These are phyloP conservation scores for Cephonodes hylas DNA, from an alignment of 2,888 invertebrate genomes.

Conservation along the genomic window DNA sequence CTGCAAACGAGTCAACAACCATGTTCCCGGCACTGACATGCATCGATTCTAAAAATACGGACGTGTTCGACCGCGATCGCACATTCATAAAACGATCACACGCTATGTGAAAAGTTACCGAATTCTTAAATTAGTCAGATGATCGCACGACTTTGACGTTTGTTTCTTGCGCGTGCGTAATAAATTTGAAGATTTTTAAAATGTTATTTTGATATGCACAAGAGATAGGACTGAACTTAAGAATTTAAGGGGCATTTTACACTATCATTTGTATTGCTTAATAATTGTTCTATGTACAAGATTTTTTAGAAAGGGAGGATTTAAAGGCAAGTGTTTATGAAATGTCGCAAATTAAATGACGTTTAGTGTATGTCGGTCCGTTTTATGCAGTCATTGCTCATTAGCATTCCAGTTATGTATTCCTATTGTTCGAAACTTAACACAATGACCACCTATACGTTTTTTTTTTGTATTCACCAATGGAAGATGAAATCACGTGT, in stretches of 20 bases:
- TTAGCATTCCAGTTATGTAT: conserved; percentile 64
- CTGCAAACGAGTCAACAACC: not conserved
- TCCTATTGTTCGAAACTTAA: conserved; percentile 63
- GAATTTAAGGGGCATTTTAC: not conserved
- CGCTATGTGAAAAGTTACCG: conserved; percentile 5
- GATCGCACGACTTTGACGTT: conserved; percentile 9
- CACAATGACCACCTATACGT: conserved; percentile 60
- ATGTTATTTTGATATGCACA: not conserved
- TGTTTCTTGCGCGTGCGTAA: not conserved
- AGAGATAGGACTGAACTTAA: not conserved
- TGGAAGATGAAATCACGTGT: conserved; percentile 56
- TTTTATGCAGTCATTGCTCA: conserved; percentile 27
- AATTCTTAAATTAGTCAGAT: conserved; percentile 9
- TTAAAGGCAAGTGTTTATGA: not conserved
- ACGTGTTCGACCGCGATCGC: conserved; percentile 1
- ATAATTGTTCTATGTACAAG: no score
- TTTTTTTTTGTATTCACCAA: conserved; percentile 57
- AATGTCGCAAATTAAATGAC: not conserved
- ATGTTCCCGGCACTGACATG: conserved; percentile 3
- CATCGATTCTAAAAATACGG: not conserved
- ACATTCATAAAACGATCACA: conserved; percentile 9
- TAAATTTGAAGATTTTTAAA: not conserved
- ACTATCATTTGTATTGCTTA: not conserved
- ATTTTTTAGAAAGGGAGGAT: not conserved
- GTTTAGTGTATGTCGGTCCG: conserved; percentile 17